Conservation (phyloP, 2,797 vertebrate genomes). For the Gallirallus australis region DNA sequence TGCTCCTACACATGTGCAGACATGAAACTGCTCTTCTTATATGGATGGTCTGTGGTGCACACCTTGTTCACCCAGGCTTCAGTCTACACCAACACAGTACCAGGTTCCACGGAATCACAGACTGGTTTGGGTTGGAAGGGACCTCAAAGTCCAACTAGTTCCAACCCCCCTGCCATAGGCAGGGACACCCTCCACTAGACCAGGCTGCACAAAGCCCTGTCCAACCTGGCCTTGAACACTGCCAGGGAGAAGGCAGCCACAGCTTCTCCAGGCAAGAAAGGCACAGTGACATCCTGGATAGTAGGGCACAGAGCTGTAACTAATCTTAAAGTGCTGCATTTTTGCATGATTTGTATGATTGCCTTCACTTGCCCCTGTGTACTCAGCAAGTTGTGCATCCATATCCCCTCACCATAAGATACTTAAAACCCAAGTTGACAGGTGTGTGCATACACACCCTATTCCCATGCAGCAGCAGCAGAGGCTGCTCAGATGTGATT, state of each 20-base stretch:
- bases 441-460: background rate
- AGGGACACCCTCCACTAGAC: too few species aligned
- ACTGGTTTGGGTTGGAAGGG: too few species aligned
- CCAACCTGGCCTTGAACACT: too few species aligned
- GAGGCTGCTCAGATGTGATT: background rate
- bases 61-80: background rate
- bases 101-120: background rate
- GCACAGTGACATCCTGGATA: background rate
- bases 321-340: constrained; percentile 19
- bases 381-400: background rate
- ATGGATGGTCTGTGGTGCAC: background rate
- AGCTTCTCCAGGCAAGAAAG: background rate
- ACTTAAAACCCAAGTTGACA: background rate
- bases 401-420: background rate
- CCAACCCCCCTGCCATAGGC: too few species aligned
- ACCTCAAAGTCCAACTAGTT: too few species aligned
- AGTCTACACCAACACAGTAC: background rate
- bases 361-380: background rate
- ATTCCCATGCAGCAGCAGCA: background rate
- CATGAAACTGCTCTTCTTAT: background rate
- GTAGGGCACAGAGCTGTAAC: background rate
- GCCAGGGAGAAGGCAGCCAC: too few species aligned
- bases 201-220: too few species aligned
- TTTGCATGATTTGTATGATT: background rate
- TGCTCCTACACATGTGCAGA: background rate